Conservation (phyloP, 2,888 invertebrate genomes). For the Papilio gigon region DNA sequence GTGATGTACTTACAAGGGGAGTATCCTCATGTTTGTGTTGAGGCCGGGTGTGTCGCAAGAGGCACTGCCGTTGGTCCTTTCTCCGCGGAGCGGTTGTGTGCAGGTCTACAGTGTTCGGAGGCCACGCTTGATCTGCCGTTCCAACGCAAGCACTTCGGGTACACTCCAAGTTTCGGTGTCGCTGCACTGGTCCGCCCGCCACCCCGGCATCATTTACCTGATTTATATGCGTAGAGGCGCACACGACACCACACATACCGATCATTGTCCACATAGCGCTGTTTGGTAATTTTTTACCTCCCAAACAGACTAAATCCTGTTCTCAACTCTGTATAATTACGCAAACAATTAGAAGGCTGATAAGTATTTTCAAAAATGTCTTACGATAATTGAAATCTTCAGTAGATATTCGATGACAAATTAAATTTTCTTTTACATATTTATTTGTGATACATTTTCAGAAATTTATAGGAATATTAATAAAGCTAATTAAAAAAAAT, state of each 20-base stretch:
- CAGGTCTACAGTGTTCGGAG: conserved; percentile 73
- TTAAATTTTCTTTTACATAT: not conserved
- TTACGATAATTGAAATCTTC: not conserved
- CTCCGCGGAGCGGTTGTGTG: conserved; percentile 64
- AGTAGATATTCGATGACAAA: too few species aligned
- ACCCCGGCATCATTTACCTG: conserved; percentile 58
- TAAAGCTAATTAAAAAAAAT: not conserved
- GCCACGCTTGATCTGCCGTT: conserved; percentile 73
- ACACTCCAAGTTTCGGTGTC: conserved; percentile 54
- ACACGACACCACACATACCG: conserved; percentile 55
- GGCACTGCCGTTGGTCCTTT: conserved; percentile 65
- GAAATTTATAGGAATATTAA: not conserved
- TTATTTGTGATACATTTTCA: not conserved
- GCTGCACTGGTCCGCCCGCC: conserved; percentile 52
- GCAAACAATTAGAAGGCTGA: not conserved
- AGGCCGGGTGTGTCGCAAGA: conserved; percentile 56
- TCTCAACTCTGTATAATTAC: conserved; percentile 42
- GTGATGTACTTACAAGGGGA: conserved; percentile 67
- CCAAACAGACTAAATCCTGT: conserved; percentile 56
- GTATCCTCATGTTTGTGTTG: conserved; percentile 68
- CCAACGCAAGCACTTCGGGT: conserved; percentile 59
- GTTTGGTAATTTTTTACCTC: conserved; percentile 51
- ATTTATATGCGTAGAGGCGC: conserved; percentile 65
- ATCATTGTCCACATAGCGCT: conserved; percentile 58
- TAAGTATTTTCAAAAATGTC: not conserved